Evolutionary conservation across 2,888 invertebrate genomes (phyloP).

Genomic region (Lochmaea crataegi): DNA sequence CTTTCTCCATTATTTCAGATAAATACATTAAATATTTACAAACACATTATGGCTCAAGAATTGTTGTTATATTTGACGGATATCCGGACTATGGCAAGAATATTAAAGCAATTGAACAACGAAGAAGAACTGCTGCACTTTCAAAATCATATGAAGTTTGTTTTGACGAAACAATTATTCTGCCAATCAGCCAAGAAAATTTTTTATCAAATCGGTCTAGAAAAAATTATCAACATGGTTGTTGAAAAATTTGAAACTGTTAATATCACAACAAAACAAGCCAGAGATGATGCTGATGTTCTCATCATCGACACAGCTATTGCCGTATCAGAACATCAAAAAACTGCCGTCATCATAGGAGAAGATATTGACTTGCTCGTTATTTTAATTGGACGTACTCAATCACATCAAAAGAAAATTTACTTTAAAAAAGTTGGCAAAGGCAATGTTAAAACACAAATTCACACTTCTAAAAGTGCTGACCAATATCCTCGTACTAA

Average conservation of each 20-base stretch:
- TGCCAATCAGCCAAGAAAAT: slow-evolving; percentile 28
- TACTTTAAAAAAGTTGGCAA: slow-evolving; percentile 59
- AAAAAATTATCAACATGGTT: slow-evolving; percentile 3
- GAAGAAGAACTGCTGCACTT: slow-evolving; percentile 58
- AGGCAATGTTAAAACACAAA: slow-evolving; percentile 57
- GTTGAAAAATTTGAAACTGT: slow-evolving; percentile 52
- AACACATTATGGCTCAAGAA: slow-evolving; percentile 38
- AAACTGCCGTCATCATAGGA: slow-evolving; percentile 56
- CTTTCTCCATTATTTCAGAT: slow-evolving; percentile 15
- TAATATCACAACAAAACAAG: slow-evolving; percentile 43
- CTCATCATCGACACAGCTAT: slow-evolving; percentile 49
- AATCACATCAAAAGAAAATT: slow-evolving; percentile 51
- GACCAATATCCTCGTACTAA: slow-evolving; percentile 33
- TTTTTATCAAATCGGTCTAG: slow-evolving; percentile 47
- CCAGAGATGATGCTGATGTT: too few relatives aligned
- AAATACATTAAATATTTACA: slow-evolving; percentile 32
- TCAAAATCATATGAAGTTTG: slow-evolving; percentile 57
- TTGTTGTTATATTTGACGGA: slow-evolving; percentile 30
- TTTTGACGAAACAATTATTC: slow-evolving; percentile 57
- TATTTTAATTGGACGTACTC: slow-evolving; percentile 59
- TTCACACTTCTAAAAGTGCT: slow-evolving; percentile 51
- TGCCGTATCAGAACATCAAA: slow-evolving; percentile 47
- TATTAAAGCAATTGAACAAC: slow-evolving; percentile 59
- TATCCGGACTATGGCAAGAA: slow-evolving; percentile 50
- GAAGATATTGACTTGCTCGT: slow-evolving; percentile 60